Conservation (phyloP, 2,888 invertebrate species). For the Synergus gifuensis region DNA sequence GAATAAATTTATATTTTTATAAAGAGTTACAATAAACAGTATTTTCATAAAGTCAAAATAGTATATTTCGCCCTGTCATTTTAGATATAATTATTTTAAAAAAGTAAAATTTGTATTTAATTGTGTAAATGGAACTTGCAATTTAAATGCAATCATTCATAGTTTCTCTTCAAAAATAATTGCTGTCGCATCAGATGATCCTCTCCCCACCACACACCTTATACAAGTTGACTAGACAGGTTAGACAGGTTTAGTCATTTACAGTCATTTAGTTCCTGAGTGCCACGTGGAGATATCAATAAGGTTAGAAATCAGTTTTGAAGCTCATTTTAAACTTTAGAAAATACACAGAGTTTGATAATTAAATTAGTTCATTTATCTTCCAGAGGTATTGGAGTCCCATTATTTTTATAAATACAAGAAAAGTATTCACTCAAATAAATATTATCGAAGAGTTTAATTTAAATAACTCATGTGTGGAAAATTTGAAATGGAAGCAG, state of each 20-base stretch:
- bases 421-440: background rate
- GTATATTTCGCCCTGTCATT: background rate
- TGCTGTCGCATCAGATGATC: background rate
- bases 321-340: background rate
- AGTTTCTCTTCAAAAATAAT: background rate
- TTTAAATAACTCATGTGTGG: background rate
- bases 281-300: background rate
- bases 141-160: background rate
- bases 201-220: background rate
- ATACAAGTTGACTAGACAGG: background rate
- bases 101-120: background rate
- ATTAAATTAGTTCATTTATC: background rate
- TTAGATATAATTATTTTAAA: background rate
- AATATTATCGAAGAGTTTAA: background rate
- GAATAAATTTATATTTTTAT: too few species aligned
- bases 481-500: constrained; percentile 45
- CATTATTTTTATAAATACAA: background rate
- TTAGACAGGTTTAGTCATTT: background rate
- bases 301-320: background rate
- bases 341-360: background rate
- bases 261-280: too few species aligned
- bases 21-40: background rate
- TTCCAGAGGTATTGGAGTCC: background rate
- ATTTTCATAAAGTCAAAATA: background rate
- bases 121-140: background rate